A percentile compares a stretch with the other conserved stretches of the same genome.
Conservation (phyloP, 2,888 invertebrate genomes). For the Carabus problematicus region DNA sequence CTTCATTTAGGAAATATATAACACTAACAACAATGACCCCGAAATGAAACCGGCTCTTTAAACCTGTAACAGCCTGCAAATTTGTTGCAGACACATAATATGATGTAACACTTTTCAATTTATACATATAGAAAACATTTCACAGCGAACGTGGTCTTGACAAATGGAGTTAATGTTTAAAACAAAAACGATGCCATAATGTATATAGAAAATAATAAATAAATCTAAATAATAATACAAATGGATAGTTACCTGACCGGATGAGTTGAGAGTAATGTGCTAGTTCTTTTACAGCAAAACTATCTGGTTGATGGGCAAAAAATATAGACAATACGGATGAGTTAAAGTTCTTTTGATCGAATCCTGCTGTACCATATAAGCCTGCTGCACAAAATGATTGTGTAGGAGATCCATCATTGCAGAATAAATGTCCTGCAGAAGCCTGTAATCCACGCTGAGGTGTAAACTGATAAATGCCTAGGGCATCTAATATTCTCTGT, state of each 20-base stretch:
- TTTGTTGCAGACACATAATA: too few species aligned
- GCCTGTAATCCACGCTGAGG: neutral
- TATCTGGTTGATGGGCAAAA: neutral
- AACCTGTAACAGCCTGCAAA: too few species aligned
- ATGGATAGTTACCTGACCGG: neutral
- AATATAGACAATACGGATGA: neutral
- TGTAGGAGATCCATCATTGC: neutral
- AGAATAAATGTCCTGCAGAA: neutral
- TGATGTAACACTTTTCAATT: too few species aligned
- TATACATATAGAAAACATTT: too few species aligned
- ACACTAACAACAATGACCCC: too few species aligned
- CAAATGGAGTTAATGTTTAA: too few species aligned
- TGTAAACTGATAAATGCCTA: neutral
- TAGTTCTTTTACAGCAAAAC: neutral
- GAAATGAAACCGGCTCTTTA: too few species aligned
- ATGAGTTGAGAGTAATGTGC: neutral
- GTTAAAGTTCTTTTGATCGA: slow-evolving; percentile 5
- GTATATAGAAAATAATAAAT: too few species aligned
- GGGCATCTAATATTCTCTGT: neutral
- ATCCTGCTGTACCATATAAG: neutral
- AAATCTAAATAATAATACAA: too few species aligned
- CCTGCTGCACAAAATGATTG: slow-evolving; percentile 1
- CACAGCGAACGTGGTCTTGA: too few species aligned
- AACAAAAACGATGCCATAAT: too few species aligned
- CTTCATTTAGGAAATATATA: too few species aligned